Evolutionary conservation across 2,888 invertebrate species (phyloP), one percentile per base, ranked within the genome.

Genomic region (Chrysomela aeneicollis): DNA sequence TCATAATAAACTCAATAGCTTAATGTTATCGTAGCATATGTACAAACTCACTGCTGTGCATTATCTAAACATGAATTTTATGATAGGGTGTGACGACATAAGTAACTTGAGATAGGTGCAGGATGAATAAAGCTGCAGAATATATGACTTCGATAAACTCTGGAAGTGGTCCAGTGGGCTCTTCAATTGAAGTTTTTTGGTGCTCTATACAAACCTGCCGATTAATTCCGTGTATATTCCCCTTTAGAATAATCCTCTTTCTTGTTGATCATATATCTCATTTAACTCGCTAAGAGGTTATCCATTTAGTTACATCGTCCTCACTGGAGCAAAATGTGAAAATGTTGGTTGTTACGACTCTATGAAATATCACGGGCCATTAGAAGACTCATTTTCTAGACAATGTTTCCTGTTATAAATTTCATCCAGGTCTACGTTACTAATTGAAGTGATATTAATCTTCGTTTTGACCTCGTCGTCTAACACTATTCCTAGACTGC

Each of bases 381-480:
- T 62, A 61, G 63, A 64, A 58, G 54, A 17, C 61, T 61, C 59
- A 58, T 62, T 59, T 67, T 47, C 50, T 32, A 59, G 60, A 66
- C 61, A 60, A 32, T 60, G 66, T 63, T 61, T 19, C 66, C 32
- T 30, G 63, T 60, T 63, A 66, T 57, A 63, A 67, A 59, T 67
- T 61, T 64, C 59, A 62, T 67, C 64, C 64, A 60, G 53, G 62
- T 60, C 63, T 60, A 64, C 47, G 58, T 63, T 60, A 58, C 64
- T 71, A 71, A 71, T 71, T 71, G 67, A 61, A 61, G 67, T 64
- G 60, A 68, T 64, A 66, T 71, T 70, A 71, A 71, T 70, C 64
- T 66, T 61, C 70, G 70, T 72, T 69, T 64, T 61, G 59, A 32
- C 58, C 57, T 61, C 57, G 58, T 32, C 32, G 46, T 22, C 26